phyloP scores from a whole-genome alignment of 2,888 invertebrate species.

The Cryptocephalus moraei region DNA sequence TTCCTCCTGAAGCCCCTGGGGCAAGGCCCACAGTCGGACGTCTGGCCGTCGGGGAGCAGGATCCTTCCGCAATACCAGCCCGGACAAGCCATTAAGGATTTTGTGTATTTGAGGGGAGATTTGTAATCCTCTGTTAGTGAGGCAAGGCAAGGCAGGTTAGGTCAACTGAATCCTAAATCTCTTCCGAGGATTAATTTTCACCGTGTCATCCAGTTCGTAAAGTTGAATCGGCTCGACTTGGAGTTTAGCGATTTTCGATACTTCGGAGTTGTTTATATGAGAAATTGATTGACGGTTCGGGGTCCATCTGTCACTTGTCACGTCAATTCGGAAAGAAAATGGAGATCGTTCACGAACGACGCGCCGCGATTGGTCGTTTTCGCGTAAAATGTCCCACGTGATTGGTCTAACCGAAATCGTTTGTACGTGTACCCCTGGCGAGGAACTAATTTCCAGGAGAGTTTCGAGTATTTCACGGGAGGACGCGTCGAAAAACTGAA shows the following conservation, averaged over 20 bases:
- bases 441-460: background rate
- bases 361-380: constrained; percentile 22
- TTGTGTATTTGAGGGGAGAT: no score
- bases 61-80: constrained; percentile 78
- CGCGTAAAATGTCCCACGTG: constrained; percentile 2
- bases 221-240: background rate
- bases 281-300: no score
- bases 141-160: no score
- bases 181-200: no score
- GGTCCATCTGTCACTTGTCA: background rate
- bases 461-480: no score
- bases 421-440: background rate
- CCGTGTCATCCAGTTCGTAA: no score
- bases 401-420: constrained; percentile 1
- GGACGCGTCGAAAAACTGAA: no score
- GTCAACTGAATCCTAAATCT: no score
- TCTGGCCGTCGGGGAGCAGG: constrained; percentile 54
- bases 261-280: no score
- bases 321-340: constrained; percentile 11
- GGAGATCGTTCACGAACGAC: constrained; percentile 14
- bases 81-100: constrained; percentile 47
- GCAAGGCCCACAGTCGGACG: constrained; percentile 79
- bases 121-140: no score
- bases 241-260: background rate
- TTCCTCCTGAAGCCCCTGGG: constrained; percentile 72